phyloP scores from a whole-genome alignment of 2,888 invertebrate genomes.

The Bibio marci region DNA sequence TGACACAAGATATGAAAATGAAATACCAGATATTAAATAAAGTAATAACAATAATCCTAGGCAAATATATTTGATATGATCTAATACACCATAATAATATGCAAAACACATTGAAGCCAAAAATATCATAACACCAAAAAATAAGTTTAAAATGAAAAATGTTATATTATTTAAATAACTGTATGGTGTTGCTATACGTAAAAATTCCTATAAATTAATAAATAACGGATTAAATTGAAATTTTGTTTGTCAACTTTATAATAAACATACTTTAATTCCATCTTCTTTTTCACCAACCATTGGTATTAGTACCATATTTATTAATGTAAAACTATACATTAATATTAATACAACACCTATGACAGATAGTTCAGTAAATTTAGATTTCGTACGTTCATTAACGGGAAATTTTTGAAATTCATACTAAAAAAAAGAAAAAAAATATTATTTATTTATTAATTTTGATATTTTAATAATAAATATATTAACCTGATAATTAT shows the following conservation, averaged over 20 bases:
- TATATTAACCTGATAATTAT: background rate
- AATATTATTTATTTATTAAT: background rate
- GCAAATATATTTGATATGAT: background rate
- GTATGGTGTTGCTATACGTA: constrained; percentile 21
- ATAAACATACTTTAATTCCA: constrained; percentile 34
- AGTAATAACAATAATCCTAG: constrained; percentile 3
- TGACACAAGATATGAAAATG: constrained; percentile 21
- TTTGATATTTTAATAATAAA: background rate
- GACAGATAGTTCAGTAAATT: constrained; percentile 1
- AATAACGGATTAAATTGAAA: background rate
- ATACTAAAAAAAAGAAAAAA: background rate
- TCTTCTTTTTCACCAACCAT: constrained; percentile 41
- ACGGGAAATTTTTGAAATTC: constrained; percentile 5
- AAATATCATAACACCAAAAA: constrained; percentile 9
- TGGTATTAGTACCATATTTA: constrained; percentile 31
- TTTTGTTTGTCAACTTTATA: background rate
- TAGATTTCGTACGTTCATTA: background rate
- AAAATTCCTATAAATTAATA: constrained; percentile 10
- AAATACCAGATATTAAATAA: constrained; percentile 3
- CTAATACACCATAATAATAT: background rate
- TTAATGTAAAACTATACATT: constrained; percentile 11
- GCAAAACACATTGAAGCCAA: background rate
- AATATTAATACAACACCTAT: background rate
- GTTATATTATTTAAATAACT: constrained; percentile 25
- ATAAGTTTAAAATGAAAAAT: constrained; percentile 21